Percentiles rank a stretch among this genome's conserved stretches.
These are phyloP conservation scores for Acronicta alni DNA, from an alignment of 2,888 invertebrate genomes.

Conservation along the genomic window DNA sequence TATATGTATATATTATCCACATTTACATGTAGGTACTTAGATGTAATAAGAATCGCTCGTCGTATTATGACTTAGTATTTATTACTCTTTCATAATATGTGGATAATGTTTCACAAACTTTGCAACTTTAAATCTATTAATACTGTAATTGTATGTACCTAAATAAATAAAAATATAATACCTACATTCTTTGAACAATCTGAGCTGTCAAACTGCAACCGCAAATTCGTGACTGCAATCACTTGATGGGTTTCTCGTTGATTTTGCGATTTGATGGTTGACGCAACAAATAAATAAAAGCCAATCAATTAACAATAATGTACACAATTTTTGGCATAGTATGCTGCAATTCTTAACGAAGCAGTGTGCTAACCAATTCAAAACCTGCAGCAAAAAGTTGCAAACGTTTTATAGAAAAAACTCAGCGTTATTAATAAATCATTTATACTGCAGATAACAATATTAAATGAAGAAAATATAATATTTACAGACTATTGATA, in stretches of 20 bases:
- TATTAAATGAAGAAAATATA: constrained; percentile 16
- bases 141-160: too few relatives aligned
- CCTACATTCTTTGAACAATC: background rate
- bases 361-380: background rate
- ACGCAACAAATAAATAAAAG: constrained; percentile 5
- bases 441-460: background rate
- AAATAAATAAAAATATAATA: too few relatives aligned
- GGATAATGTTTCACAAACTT: too few relatives aligned
- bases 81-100: too few relatives aligned
- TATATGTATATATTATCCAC: too few relatives aligned
- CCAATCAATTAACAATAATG: constrained; percentile 6
- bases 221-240: background rate
- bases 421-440: background rate
- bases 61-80: too few relatives aligned
- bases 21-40: too few relatives aligned
- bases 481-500: constrained; percentile 10
- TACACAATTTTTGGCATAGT: background rate
- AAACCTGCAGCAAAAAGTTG: background rate
- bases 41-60: too few relatives aligned
- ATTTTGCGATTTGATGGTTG: background rate
- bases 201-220: background rate
- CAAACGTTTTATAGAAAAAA: background rate
- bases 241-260: background rate
- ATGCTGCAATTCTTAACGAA: constrained; percentile 8
- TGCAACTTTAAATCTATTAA: too few relatives aligned